Conservation (phyloP, 2,888 invertebrate genomes). For the Lithophane semibrunnea region DNA sequence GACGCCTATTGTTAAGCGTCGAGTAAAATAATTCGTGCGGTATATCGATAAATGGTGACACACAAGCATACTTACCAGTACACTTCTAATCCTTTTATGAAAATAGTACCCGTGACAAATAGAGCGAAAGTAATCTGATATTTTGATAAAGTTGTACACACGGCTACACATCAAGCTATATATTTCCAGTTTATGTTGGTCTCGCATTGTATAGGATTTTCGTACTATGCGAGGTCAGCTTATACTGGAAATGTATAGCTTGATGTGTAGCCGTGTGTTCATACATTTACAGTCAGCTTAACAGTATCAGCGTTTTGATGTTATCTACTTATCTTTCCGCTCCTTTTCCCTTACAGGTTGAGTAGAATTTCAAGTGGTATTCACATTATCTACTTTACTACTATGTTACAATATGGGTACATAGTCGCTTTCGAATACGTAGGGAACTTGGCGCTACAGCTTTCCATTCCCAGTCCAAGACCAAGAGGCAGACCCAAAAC, state of each 20-base stretch:
- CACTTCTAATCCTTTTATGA: conserved; percentile 18
- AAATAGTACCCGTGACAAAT: conserved; percentile 47
- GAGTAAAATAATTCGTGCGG: neutral
- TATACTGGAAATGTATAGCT: no score
- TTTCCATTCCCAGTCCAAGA: no score
- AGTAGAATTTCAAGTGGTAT: conserved; percentile 39
- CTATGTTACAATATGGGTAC: neutral
- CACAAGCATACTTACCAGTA: neutral
- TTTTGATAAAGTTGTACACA: conserved; percentile 59
- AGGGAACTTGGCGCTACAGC: no score
- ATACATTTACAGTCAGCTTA: conserved; percentile 37
- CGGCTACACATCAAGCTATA: no score
- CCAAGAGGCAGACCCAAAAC: no score
- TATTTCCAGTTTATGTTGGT: no score
- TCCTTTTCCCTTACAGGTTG: conserved; percentile 25
- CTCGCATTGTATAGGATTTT: no score
- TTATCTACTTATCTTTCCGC: conserved; percentile 49
- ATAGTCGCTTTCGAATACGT: no score
- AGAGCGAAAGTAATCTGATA: conserved; percentile 55
- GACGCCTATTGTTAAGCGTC: neutral
- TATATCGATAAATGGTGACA: neutral
- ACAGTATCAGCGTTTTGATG: conserved; percentile 46
- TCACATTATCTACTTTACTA: conserved; percentile 6
- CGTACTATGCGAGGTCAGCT: no score
- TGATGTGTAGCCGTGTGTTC: no score